phyloP scores from a whole-genome alignment of 1,140 invertebrate genomes.

The Dendroctonus ponderosae region DNA sequence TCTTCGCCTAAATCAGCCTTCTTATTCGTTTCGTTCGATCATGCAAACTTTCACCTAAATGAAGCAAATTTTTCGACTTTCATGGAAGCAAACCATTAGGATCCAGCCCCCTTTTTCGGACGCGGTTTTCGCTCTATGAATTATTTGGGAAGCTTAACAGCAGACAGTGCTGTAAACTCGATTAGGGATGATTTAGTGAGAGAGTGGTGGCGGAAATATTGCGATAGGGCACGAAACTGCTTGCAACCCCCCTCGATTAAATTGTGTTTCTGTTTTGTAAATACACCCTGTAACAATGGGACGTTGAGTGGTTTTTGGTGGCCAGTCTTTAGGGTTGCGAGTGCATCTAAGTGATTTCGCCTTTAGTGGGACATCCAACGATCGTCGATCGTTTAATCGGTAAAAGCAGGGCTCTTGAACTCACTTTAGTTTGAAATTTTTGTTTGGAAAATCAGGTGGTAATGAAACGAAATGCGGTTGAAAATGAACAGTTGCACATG shows the following conservation, averaged over 20 bases:
- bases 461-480: too few relatives aligned
- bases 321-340: not conserved
- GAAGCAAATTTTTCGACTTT: not conserved
- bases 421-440: too few relatives aligned
- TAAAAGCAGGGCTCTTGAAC: not conserved
- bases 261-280: slow-evolving; percentile 31
- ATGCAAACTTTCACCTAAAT: too few relatives aligned
- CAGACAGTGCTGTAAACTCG: slow-evolving; percentile 34
- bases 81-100: slow-evolving; percentile 26
- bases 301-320: slow-evolving; percentile 25
- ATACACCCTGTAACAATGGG: slow-evolving; percentile 28
- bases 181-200: slow-evolving; percentile 36
- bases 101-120: not conserved
- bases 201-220: slow-evolving; percentile 35
- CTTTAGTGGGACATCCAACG: not conserved
- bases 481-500: too few relatives aligned
- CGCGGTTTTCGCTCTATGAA: slow-evolving; percentile 21
- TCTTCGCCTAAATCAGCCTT: too few relatives aligned
- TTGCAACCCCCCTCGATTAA: slow-evolving; percentile 21
- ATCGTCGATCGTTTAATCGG: not conserved
- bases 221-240: slow-evolving; percentile 36
- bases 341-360: slow-evolving; percentile 16
- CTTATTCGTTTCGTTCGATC: too few relatives aligned
- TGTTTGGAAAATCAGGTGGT: too few relatives aligned
- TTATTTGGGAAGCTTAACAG: slow-evolving; percentile 40